Evolutionary conservation across 2,888 invertebrate genomes (phyloP).

Genomic region (Pseudoips prasinana): DNA sequence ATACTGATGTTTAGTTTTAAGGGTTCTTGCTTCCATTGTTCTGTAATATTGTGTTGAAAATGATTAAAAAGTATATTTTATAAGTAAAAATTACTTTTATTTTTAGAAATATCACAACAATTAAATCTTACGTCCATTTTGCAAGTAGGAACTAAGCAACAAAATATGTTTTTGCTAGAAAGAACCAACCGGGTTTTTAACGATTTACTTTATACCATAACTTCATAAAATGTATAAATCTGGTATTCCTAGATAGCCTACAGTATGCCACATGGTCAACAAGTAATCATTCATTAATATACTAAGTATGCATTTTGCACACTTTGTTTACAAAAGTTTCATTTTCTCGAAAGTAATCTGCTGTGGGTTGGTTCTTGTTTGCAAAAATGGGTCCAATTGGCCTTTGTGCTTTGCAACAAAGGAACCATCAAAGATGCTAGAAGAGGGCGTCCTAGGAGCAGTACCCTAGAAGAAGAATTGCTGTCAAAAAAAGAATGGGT

Average conservation of each 20-base stretch:
- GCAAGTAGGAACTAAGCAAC: constrained; percentile 11
- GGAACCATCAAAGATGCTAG: constrained; percentile 41
- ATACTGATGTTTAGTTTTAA: constrained; percentile 7
- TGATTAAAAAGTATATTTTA: too few species aligned
- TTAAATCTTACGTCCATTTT: constrained; percentile 9
- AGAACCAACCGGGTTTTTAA: constrained; percentile 15
- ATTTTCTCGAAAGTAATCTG: constrained; percentile 18
- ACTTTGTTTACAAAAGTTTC: constrained; percentile 8
- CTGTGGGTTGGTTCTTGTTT: neutral
- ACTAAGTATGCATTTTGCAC: neutral
- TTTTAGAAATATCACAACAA: constrained; percentile 12
- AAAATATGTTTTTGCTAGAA: constrained; percentile 12
- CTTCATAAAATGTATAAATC: too few species aligned
- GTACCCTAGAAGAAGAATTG: constrained; percentile 39
- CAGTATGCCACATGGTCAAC: neutral
- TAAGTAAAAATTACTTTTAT: constrained; percentile 9
- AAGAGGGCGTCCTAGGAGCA: constrained; percentile 44
- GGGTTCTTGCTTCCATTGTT: constrained; percentile 6
- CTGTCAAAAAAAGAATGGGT: too few species aligned
- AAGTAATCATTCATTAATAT: neutral
- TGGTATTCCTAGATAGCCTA: constrained; percentile 1
- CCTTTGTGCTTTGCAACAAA: constrained; percentile 46
- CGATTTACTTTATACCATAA: too few species aligned
- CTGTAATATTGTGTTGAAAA: too few species aligned
- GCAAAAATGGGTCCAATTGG: too few species aligned